Percentiles rank a stretch among this genome's conserved stretches.
phyloP scores from a whole-genome alignment of 2,113 vertebrate species.

The Lutjanus erythropterus region DNA sequence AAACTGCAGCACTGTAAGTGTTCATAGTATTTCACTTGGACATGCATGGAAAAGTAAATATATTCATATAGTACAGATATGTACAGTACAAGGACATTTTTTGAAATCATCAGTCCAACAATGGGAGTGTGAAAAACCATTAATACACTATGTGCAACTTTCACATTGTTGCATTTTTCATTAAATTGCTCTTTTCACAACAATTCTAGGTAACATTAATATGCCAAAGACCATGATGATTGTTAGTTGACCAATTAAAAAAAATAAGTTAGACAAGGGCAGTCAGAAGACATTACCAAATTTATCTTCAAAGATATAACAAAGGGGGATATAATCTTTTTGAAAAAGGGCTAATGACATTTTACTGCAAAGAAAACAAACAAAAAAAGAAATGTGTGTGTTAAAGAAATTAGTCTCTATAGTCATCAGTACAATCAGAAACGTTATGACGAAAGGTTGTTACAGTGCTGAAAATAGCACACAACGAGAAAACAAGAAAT shows the following conservation, averaged over 20 bases:
- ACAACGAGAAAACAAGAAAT: constrained; percentile 56
- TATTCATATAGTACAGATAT: constrained; percentile 89
- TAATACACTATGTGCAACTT: constrained; percentile 70
- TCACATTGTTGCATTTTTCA: constrained; percentile 65
- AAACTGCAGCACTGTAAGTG: constrained; percentile 87
- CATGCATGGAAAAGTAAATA: constrained; percentile 90
- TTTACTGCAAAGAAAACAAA: constrained; percentile 49
- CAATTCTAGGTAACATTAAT: constrained; percentile 54
- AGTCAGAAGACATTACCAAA: constrained; percentile 45
- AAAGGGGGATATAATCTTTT: constrained; percentile 35
- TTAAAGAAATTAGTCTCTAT: constrained; percentile 77
- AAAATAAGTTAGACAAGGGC: constrained; percentile 76
- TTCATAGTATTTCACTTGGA: constrained; percentile 86
- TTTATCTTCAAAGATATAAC: constrained; percentile 34
- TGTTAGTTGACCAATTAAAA: constrained; percentile 70
- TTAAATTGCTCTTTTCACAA: constrained; percentile 62
- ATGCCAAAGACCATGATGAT: constrained; percentile 52
- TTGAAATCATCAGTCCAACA: constrained; percentile 78
- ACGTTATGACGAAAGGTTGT: constrained; percentile 62
- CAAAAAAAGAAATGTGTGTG: constrained; percentile 44
- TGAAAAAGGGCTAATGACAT: constrained; percentile 22
- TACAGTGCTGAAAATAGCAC: constrained; percentile 69
- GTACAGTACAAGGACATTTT: constrained; percentile 83
- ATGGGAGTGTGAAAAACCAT: constrained; percentile 83
- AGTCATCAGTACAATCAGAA: constrained; percentile 78